A percentile compares a stretch with the other conserved stretches of the same genome.
These are phyloP conservation scores for Megamerina dolium DNA, from an alignment of 2,888 invertebrate genomes.

Conservation along the genomic window DNA sequence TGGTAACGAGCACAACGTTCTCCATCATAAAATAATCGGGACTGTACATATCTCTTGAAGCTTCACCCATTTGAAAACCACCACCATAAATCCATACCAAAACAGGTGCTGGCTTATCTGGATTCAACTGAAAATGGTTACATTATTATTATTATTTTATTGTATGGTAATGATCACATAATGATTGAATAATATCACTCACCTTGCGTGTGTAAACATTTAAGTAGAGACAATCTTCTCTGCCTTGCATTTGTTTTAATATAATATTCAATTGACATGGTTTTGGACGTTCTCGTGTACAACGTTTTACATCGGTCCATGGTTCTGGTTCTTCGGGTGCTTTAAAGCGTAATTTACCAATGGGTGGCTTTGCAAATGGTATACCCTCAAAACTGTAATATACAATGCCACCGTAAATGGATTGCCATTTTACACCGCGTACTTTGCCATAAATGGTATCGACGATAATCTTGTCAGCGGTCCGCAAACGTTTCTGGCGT, in stretches of 20 bases:
- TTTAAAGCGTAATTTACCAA: slow-evolving; percentile 44
- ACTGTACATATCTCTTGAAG: slow-evolving; percentile 46
- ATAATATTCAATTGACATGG: slow-evolving; percentile 46
- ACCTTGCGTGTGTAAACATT: slow-evolving; percentile 50
- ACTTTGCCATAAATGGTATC: slow-evolving; percentile 43
- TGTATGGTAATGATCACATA: not conserved
- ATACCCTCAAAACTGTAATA: slow-evolving; percentile 47
- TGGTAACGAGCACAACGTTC: slow-evolving; percentile 50
- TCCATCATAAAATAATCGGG: slow-evolving; percentile 52
- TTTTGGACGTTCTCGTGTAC: slow-evolving; percentile 41
- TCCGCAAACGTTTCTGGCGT: slow-evolving; percentile 40
- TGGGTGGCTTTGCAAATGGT: slow-evolving; percentile 47
- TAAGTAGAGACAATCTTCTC: slow-evolving; percentile 54
- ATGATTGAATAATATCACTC: slow-evolving; percentile 14
- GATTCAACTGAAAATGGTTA: slow-evolving; percentile 31
- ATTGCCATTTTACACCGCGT: slow-evolving; percentile 43
- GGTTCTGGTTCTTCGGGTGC: slow-evolving; percentile 49
- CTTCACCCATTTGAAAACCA: slow-evolving; percentile 51
- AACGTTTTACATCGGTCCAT: slow-evolving; percentile 50
- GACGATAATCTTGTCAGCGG: slow-evolving; percentile 40
- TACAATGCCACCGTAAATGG: slow-evolving; percentile 39
- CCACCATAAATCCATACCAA: slow-evolving; percentile 54
- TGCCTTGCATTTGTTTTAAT: slow-evolving; percentile 47
- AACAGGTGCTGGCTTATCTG: slow-evolving; percentile 41
- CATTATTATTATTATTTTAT: too few species aligned